These are phyloP conservation scores for Nasonia giraulti DNA, from an alignment of 1,140 invertebrate species.

Conservation along the genomic window DNA sequence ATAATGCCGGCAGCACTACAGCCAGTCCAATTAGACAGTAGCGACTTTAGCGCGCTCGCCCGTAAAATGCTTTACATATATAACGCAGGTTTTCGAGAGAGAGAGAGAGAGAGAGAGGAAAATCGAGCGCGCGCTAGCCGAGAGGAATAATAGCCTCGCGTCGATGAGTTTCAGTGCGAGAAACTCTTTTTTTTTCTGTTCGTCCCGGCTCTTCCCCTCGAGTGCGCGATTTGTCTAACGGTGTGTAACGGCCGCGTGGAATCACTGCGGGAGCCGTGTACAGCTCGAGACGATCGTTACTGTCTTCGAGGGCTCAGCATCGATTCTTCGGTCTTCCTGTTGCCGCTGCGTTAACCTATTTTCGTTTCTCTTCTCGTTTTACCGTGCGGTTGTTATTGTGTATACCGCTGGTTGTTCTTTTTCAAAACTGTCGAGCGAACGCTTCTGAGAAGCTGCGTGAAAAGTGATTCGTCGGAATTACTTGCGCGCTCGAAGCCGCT, in stretches of 20 bases:
- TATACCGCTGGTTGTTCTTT: background rate
- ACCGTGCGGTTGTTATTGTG: background rate
- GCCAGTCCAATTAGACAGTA: background rate
- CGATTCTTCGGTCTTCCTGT: background rate
- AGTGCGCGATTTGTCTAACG: conserved; percentile 58
- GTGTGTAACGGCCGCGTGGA: conserved; percentile 61
- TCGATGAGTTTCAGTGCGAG: background rate
- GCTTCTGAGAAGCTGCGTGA: background rate
- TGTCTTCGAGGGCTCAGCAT: background rate
- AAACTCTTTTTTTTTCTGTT: background rate
- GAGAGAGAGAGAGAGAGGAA: background rate
- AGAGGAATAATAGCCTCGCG: background rate
- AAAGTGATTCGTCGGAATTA: background rate
- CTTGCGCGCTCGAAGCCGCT: background rate
- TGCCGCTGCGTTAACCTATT: background rate
- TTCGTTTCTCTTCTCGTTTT: background rate
- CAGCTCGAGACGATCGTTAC: too few relatives aligned
- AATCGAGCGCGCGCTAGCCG: background rate
- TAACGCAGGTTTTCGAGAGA: background rate
- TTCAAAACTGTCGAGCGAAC: background rate
- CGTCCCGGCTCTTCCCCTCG: background rate
- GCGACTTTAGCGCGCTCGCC: background rate
- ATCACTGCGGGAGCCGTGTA: background rate
- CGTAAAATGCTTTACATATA: background rate
- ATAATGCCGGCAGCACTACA: background rate